phyloP scores from a whole-genome alignment of 2,797 vertebrate species.

The Oreochromis grahami region DNA sequence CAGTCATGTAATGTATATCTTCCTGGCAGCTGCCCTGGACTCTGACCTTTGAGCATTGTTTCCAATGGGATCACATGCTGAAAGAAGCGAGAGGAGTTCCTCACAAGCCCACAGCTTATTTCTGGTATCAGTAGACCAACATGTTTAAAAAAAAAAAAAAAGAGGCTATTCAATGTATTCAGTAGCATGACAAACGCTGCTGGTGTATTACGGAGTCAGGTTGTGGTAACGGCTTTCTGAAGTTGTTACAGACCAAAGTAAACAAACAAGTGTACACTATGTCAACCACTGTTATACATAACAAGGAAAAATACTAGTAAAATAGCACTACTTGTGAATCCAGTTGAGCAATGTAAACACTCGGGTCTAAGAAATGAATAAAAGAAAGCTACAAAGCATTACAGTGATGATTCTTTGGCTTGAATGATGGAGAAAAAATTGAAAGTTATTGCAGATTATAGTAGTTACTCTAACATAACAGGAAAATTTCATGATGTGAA shows the following conservation, averaged over 20 bases:
- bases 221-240: background rate
- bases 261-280: background rate
- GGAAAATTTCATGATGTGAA: fast-evolving
- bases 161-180: background rate
- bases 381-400: background rate
- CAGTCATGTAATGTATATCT: background rate
- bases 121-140: background rate
- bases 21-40: slow-evolving; percentile 24
- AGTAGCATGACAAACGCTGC: background rate
- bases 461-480: background rate
- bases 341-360: background rate
- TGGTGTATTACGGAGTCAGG: background rate
- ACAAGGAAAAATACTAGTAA: background rate
- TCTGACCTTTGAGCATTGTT: slow-evolving; percentile 51
- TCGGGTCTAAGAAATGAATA: fast-evolving
- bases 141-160: background rate
- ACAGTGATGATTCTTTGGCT: fast-evolving
- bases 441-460: background rate
- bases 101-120: background rate
- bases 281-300: background rate
- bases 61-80: slow-evolving; percentile 31
- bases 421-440: background rate
- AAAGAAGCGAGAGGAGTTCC: background rate
- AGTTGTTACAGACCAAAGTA: background rate
- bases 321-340: background rate